A percentile compares a stretch with the other conserved stretches of the same genome.
Evolutionary conservation across 2,888 invertebrate species (phyloP).

Genomic region (Scaptomyza polygonia): DNA sequence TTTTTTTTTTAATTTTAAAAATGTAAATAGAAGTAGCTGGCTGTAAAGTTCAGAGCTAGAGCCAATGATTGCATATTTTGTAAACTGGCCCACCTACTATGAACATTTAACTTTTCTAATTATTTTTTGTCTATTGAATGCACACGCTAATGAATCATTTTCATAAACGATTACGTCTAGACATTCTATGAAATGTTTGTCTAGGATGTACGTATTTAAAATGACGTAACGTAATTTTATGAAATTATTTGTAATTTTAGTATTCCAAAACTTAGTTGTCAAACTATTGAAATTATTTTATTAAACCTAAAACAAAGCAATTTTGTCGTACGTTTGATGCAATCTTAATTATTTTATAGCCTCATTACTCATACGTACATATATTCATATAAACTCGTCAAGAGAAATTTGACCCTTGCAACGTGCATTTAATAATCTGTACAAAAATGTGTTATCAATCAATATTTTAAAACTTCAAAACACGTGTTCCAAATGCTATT

Average conservation of each 20-base stretch:
- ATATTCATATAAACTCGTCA: no score
- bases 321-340: no score
- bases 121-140: conserved; percentile 27
- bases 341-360: no score
- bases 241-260: no score
- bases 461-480: not conserved
- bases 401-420: no score
- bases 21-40: conserved; percentile 52
- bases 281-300: no score
- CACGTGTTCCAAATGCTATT: not conserved
- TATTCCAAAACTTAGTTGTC: not conserved
- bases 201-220: not conserved
- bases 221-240: not conserved
- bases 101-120: conserved; percentile 31
- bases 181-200: not conserved
- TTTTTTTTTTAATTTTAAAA: conserved; percentile 29
- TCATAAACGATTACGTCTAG: not conserved
- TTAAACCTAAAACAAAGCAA: no score
- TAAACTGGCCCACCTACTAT: conserved; percentile 72
- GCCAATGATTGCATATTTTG: conserved; percentile 40
- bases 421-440: no score
- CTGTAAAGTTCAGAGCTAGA: conserved; percentile 10
- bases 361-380: no score
- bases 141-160: conserved; percentile 27
- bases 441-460: no score